phyloP scores from a whole-genome alignment of 2,797 vertebrate species.

The Coracias cyanogaster region DNA sequence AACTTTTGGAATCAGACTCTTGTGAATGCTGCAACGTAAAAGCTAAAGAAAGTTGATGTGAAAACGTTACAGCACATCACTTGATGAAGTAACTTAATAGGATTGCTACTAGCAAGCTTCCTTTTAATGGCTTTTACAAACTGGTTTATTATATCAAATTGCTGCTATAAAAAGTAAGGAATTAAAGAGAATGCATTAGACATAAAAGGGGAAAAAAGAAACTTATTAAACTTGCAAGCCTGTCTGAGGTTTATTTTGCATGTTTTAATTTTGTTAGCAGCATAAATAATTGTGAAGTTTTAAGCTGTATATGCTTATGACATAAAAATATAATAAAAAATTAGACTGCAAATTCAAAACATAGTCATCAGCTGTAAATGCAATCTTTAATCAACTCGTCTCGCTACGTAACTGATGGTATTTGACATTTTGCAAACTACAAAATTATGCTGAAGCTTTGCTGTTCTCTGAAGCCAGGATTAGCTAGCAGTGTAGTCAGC shows the following conservation, averaged over 20 bases:
- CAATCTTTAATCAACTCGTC: background rate
- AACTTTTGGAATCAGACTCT: background rate
- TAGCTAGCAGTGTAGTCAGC: background rate
- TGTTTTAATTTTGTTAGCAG: conserved; percentile 3
- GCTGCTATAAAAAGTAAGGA: conserved; percentile 34
- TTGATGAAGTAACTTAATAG: conserved; percentile 57
- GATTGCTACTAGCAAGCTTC: conserved; percentile 17
- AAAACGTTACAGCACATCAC: background rate
- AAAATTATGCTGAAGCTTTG: background rate
- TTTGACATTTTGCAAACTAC: background rate
- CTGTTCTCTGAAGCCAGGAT: fast-evolving
- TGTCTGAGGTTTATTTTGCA: background rate
- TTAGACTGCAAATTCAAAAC: background rate
- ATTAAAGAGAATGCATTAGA: conserved; percentile 9
- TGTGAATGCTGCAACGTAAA: background rate
- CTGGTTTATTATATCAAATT: conserved; percentile 30
- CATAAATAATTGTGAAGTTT: background rate
- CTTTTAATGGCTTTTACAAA: conserved; percentile 26
- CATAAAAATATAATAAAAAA: background rate
- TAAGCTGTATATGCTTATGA: background rate
- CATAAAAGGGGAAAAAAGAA: background rate
- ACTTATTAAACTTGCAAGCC: fast-evolving
- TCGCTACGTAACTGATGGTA: background rate
- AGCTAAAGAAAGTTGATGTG: conserved; percentile 9
- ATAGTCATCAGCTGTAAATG: background rate